phyloP scores from a whole-genome alignment of 2,797 vertebrate species.

The Leptodactylus fallax region DNA sequence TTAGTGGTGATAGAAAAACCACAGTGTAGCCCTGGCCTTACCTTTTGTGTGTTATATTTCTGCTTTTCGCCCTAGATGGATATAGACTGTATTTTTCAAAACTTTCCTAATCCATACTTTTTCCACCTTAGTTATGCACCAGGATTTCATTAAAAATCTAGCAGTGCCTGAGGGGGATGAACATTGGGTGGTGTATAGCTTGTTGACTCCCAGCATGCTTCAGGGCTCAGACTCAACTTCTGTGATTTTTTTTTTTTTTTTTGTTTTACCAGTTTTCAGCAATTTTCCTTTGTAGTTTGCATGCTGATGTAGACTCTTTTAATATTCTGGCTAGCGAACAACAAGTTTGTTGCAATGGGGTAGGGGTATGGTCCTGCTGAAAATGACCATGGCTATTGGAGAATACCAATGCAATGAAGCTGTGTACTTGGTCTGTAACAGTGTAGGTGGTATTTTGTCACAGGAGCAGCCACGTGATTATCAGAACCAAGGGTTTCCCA shows the following conservation, averaged over 20 bases:
- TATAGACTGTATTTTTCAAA: not conserved
- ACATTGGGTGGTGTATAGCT: not conserved
- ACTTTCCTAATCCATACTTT: not conserved
- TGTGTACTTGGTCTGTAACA: not conserved
- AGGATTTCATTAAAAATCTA: not conserved
- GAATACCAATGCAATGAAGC: not conserved
- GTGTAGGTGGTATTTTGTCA: not conserved
- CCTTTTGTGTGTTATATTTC: not conserved
- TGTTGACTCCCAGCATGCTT: not conserved
- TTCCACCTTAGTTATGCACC: not conserved
- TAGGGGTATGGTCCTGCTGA: not conserved
- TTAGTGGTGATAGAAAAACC: no score
- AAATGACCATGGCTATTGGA: not conserved
- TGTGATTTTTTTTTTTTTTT: not conserved
- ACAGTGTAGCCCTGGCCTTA: no score
- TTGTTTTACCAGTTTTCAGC: not conserved
- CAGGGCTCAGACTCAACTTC: not conserved
- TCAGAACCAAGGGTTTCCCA: not conserved
- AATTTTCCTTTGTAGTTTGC: not conserved
- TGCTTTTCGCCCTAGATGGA: not conserved
- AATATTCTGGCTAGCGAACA: not conserved
- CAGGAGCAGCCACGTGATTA: not conserved
- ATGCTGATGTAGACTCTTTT: not conserved
- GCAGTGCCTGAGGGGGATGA: not conserved
- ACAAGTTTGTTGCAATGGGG: not conserved